Evolutionary conservation across 2,888 invertebrate species (phyloP).

Genomic region (Drosophila longiperda): DNA sequence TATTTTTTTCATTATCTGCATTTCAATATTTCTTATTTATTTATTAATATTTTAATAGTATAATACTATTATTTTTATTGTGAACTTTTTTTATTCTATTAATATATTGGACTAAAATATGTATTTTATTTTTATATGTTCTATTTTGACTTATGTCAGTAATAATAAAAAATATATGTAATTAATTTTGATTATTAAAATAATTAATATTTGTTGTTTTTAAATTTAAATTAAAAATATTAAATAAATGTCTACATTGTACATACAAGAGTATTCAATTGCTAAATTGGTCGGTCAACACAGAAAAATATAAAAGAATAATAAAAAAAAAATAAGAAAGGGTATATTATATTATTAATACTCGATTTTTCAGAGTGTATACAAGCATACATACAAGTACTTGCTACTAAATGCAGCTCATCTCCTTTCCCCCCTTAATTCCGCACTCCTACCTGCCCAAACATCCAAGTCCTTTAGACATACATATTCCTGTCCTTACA

Average conservation of each 20-base stretch:
- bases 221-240: not conserved
- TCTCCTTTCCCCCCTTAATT: not conserved
- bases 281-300: no score
- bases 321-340: no score
- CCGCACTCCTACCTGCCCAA: not conserved
- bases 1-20: not conserved
- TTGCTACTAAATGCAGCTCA: not conserved
- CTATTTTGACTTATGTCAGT: not conserved
- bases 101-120: not conserved
- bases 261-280: no score
- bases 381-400: not conserved
- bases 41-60: not conserved
- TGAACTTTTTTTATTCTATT: not conserved
- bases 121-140: not conserved
- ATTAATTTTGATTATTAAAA: not conserved
- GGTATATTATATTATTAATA: not conserved
- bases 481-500: slow-evolving; percentile 19
- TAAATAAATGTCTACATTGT: no score
- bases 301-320: not conserved
- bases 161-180: not conserved
- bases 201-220: not conserved
- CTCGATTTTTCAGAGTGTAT: not conserved
- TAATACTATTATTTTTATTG: not conserved
- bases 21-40: not conserved
- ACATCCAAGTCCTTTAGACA: not conserved